Base-by-base conservation (phyloP, 1,140 invertebrate genomes). In the Leptinotarsa defecta region DNA sequence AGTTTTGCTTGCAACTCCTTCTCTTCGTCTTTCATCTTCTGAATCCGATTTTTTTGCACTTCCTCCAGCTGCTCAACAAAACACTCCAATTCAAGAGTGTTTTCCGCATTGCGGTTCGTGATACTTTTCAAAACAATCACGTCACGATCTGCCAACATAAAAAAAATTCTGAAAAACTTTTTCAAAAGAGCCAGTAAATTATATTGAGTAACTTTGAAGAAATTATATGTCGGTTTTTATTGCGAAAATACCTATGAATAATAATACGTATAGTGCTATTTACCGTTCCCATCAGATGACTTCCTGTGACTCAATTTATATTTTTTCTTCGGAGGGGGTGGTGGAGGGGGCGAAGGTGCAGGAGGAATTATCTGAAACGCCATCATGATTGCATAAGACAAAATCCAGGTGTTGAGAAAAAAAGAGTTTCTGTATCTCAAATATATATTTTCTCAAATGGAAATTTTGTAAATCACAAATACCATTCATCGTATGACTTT, bases 251-350 rank as follows among this genome's bases (percentile, higher is more conserved):
- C 1, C 27, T 27, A 27, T 27, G 27, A 27, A 22, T 22, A 3
- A 24, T 24, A 24, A 24, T 24, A 24, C 22, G 3, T 24, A 0
- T 27, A 6, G 8, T 11, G 8, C 8, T 57, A 48, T 8, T 78
- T 77, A 81, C 79, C 80, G 77, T 82, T 82, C 13, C 81, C 82
- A 77, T 83, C 83, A n/a, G 82, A 80, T 17, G 83, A 83, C 76
- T 84, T 84, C 71, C 82, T 74, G 67, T 84, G 81, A 19, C 77
- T 83, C 24, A 83, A 64, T 74, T 82, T 82, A 71, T 84, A 83
- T 68, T 84, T 84, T 75, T 83, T 84, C 71, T 83, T 84, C 3
- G 83, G 82, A 5, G 82, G 78, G 15, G 80, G 72, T 48, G 73
- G 52, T 8, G 17, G 22, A 17, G 61, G 71, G 20, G 70, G 70